Evolutionary conservation across 2,888 invertebrate species (phyloP), one percentile per base, ranked within the genome.

Genomic region (Erebia aethiops): DNA sequence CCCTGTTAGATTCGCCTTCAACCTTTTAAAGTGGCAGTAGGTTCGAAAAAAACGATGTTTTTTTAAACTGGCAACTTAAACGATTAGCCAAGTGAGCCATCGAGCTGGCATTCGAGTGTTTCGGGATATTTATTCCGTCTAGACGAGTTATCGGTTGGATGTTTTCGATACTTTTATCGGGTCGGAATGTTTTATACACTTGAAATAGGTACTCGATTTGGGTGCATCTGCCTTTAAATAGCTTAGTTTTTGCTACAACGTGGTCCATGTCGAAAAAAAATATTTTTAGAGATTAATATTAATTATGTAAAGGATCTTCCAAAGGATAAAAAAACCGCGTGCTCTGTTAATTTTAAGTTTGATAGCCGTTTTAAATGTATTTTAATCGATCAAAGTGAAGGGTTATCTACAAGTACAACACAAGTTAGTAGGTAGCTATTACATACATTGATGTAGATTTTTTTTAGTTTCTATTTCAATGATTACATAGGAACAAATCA

Each of bases 41-140:
- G 84, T 85, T 86, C 84, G 80, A 84, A 84, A 85, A 86, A 85
- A 84, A 81, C 67, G 79, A 84, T 81, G 83, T 83, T 82, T 82
- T n/a, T 86, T 84, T 84, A 82, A 81, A 84, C 84, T 82, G 81
- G 82, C 81, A 83, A 81, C 85, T 81, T 82, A 80, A 79, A 80
- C 89, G 89, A 92, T 92, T 92, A 91, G 90, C 92, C 91, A 91
- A 92, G 91, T 92, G 91, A 92, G 90, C 90, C 91, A 92, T 91
- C 86, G 87, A 81, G 80, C 82, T 85, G 90, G 92, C 76, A 92
- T 91, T 91, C 89, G 90, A 92, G 91, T 91, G 91, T 84, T 87
- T 85, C 10, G 75, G 83, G 82, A 90, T 89, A 90, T 91, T 90
- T 91, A 90, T 89, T 86, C 79, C 88, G 92, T 92, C 92, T 92